phyloP scores from a whole-genome alignment of 2,797 vertebrate species.

The Acanthornis magna region DNA sequence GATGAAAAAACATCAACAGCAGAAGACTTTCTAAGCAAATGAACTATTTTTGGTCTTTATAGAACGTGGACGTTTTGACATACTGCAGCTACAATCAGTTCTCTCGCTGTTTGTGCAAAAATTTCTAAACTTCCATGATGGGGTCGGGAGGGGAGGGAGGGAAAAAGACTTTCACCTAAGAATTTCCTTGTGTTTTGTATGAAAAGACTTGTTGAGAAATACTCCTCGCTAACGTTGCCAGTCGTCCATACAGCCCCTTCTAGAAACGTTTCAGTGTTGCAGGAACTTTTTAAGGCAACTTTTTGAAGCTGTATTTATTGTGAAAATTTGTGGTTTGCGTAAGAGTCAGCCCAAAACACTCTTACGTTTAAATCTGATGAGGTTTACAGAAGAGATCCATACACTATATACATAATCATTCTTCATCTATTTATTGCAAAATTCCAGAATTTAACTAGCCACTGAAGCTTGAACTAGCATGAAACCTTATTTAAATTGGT shows the following conservation, averaged over 20 bases:
- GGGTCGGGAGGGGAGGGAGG: constrained; percentile 21
- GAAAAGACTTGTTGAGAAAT: constrained; percentile 47
- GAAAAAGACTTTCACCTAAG: constrained; percentile 21
- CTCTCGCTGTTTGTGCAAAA: constrained; percentile 67
- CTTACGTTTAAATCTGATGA: constrained; percentile 37
- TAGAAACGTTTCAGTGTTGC: constrained; percentile 36
- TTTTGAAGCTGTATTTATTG: constrained; percentile 73
- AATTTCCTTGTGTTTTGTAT: constrained; percentile 67
- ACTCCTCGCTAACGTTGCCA: constrained; percentile 38
- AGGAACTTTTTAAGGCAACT: constrained; percentile 58
- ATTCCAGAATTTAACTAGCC: constrained; percentile 68
- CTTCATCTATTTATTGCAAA: constrained; percentile 73
- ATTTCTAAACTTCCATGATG: constrained; percentile 45
- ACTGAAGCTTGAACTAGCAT: constrained; percentile 76
- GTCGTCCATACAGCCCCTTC: constrained; percentile 56
- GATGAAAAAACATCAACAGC: not conserved
- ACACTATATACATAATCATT: constrained; percentile 62
- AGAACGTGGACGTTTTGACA: constrained; percentile 53
- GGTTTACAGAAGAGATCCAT: constrained; percentile 68
- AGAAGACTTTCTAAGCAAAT: constrained; percentile 51
- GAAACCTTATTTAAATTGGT: constrained; percentile 83
- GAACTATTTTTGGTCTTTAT: constrained; percentile 67
- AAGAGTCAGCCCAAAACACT: constrained; percentile 8
- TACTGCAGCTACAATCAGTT: constrained; percentile 69
- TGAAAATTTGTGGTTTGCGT: constrained; percentile 46